Conservation (phyloP, 2,113 vertebrate species). For the Hystrix cristata region DNA sequence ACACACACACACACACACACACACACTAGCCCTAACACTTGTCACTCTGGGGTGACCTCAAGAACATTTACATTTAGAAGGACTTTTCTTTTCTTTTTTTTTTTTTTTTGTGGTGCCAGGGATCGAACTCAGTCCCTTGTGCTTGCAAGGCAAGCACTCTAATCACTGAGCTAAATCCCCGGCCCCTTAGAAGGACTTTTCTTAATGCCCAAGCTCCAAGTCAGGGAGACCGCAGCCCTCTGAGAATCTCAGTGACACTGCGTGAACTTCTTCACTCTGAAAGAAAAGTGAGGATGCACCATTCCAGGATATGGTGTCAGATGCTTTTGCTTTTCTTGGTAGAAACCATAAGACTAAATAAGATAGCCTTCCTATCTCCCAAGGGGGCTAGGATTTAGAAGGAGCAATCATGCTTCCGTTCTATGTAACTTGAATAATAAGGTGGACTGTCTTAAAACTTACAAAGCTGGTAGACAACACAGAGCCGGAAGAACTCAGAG, state of each 20-base stretch:
- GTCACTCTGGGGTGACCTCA: neutral
- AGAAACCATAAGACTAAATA: neutral
- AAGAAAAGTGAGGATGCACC: neutral
- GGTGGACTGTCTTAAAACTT: neutral
- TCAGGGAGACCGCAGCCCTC: neutral
- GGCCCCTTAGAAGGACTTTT: neutral
- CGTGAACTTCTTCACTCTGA: neutral
- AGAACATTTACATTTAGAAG: neutral
- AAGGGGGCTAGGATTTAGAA: neutral
- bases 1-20: neutral
- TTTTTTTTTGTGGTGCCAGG: too few relatives aligned
- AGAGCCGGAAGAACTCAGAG: neutral
- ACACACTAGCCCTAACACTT: neutral
- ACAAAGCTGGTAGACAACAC: neutral
- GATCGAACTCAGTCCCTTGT: too few relatives aligned
- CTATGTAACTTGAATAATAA: neutral
- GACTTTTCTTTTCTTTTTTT: too few relatives aligned
- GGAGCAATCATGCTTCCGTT: neutral
- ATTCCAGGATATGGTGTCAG: neutral
- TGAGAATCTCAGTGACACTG: neutral
- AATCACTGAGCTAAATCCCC: too few relatives aligned
- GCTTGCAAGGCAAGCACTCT: too few relatives aligned
- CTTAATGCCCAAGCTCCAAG: neutral
- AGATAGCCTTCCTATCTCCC: neutral
- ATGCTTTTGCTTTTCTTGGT: neutral